Evolutionary conservation across 1,140 invertebrate genomes (phyloP).

Genomic region (Drosophila lacertosa): DNA sequence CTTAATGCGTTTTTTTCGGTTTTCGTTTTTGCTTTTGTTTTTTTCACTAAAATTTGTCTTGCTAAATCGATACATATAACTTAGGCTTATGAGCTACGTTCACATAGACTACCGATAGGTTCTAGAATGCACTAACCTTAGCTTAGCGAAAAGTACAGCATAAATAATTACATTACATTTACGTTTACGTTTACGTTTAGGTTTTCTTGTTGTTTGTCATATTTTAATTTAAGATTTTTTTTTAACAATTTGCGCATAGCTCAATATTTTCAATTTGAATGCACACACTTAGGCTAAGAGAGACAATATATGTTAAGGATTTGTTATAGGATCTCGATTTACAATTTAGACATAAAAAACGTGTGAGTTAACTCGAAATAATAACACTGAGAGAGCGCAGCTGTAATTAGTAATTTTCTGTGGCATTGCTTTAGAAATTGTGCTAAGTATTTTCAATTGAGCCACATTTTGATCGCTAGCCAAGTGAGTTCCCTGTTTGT

Average conservation of each 20-base stretch:
- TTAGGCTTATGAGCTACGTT: slow-evolving; percentile 73
- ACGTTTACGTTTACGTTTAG: slow-evolving; percentile 40
- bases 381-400: slow-evolving; percentile 11
- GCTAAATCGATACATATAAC: slow-evolving; percentile 78
- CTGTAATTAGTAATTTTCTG: slow-evolving; percentile 2
- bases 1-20: slow-evolving; percentile 36
- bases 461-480: slow-evolving; percentile 34
- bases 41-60: slow-evolving; percentile 78
- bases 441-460: slow-evolving; percentile 56
- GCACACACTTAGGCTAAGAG: slow-evolving; percentile 32
- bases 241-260: slow-evolving; percentile 63
- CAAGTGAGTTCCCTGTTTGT: slow-evolving; percentile 68
- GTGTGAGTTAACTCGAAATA: slow-evolving; percentile 23
- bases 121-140: slow-evolving; percentile 84
- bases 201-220: neutral
- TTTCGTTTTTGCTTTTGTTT: slow-evolving; percentile 31
- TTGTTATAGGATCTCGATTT: slow-evolving; percentile 30
- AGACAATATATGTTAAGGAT: slow-evolving; percentile 37
- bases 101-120: slow-evolving; percentile 78
- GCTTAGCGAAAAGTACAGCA: slow-evolving; percentile 81
- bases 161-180: slow-evolving; percentile 83
- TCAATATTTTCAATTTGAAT: slow-evolving; percentile 43
- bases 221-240: slow-evolving; percentile 28
- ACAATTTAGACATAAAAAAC: slow-evolving; percentile 38
- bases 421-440: slow-evolving; percentile 39